phyloP scores from a whole-genome alignment of 2,113 vertebrate genomes.

The Limnothrissa miodon region DNA sequence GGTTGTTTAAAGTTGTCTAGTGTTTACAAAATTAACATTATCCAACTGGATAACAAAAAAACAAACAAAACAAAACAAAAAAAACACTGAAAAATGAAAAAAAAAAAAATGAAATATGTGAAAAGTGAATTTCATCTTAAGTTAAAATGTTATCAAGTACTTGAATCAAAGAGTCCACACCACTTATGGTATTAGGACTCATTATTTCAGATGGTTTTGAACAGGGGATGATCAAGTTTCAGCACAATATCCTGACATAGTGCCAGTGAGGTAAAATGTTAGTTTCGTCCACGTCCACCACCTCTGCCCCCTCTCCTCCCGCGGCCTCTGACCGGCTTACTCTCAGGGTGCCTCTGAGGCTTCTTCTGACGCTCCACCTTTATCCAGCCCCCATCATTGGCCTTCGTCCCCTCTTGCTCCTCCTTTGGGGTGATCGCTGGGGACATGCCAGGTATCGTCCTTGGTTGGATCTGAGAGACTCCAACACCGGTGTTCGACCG shows the following conservation, averaged over 20 bases:
- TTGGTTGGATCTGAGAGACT: constrained; percentile 47
- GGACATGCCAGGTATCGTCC: constrained; percentile 84
- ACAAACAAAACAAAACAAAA: too few relatives aligned
- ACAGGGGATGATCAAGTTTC: not conserved
- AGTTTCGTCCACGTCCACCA: constrained; percentile 70
- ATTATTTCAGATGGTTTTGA: not conserved
- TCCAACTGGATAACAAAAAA: not conserved
- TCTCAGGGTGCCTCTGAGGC: constrained; percentile 69
- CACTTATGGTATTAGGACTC: not conserved
- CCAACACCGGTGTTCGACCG: constrained; percentile 58
- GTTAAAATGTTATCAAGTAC: not conserved
- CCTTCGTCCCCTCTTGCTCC: constrained; percentile 72
- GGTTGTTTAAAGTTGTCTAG: not conserved
- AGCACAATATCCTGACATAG: not conserved
- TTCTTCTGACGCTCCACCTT: constrained; percentile 86
- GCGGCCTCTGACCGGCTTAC: constrained; percentile 71
- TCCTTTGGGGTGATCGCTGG: constrained; percentile 53
- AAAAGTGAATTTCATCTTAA: not conserved
- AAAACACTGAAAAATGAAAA: not conserved
- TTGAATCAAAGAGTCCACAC: not conserved
- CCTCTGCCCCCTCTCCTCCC: constrained; percentile 76
- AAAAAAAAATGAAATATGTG: too few relatives aligned
- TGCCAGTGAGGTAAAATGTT: not conserved
- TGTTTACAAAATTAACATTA: not conserved
- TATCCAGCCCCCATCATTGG: constrained; percentile 85